A percentile compares a stretch with the other conserved stretches of the same genome.
Evolutionary conservation across 2,888 invertebrate genomes (phyloP).

Genomic region (Diloba caeruleocephala): DNA sequence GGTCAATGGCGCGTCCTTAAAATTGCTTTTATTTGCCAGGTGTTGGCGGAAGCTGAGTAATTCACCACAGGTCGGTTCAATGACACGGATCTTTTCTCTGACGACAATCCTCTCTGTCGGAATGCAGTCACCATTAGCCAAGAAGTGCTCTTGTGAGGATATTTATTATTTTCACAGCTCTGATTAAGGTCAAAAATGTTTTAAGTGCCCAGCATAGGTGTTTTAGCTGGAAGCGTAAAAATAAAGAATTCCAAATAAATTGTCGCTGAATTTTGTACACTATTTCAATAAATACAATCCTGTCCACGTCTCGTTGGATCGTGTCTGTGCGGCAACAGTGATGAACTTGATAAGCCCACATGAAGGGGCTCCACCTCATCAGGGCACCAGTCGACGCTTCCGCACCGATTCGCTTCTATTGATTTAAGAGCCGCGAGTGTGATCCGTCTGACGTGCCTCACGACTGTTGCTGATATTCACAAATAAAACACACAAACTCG

Average conservation of each 20-base stretch:
- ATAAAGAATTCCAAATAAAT: constrained; percentile 16
- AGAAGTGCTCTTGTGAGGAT: constrained; percentile 42
- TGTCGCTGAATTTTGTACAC: constrained; percentile 1
- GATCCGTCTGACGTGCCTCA: constrained; percentile 52
- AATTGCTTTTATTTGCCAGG: constrained; percentile 78
- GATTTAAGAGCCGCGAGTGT: constrained; percentile 46
- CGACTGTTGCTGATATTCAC: constrained; percentile 42
- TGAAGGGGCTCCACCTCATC: constrained; percentile 31
- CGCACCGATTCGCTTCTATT: constrained; percentile 44
- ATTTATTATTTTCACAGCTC: constrained; percentile 62
- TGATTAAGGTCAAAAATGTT: constrained; percentile 50
- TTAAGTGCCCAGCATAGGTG: constrained; percentile 27
- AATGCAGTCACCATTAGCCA: constrained; percentile 74
- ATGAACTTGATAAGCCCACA: constrained; percentile 53
- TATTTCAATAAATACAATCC: constrained; percentile 2
- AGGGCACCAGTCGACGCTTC: constrained; percentile 47
- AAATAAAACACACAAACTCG: constrained; percentile 38
- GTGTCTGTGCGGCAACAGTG: constrained; percentile 48
- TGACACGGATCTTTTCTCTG: constrained; percentile 74
- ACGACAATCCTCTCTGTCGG: constrained; percentile 70
- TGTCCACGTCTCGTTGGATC: constrained; percentile 24
- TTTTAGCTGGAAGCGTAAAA: constrained; percentile 26
- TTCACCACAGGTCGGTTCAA: constrained; percentile 80
- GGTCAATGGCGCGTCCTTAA: constrained; percentile 55
- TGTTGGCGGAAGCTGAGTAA: constrained; percentile 76